Evolutionary conservation across 2,113 vertebrate species (phyloP), one percentile per base, ranked within the genome.

Genomic region (Nycticebus coucang): DNA sequence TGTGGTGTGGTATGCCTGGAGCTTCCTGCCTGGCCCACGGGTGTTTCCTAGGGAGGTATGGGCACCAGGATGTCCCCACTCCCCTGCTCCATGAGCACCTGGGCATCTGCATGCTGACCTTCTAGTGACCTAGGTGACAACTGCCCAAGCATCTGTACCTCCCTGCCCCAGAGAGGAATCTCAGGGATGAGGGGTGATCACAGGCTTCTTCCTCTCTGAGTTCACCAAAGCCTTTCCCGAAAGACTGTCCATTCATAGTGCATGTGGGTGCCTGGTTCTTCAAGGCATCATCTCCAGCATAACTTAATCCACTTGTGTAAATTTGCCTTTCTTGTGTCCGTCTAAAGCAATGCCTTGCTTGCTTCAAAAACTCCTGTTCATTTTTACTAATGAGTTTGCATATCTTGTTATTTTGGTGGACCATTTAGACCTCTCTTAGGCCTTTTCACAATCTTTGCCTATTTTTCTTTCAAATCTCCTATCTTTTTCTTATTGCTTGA

Each of bases 281-380:
- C 10, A 11, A n/a, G 26, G 15, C 13, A 0, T 26, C 7, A 33
- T 2, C 0, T 7, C 59, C 59, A 22, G 11, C 17, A 0, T 11
- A 1, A 4, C 15, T 18, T 33, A 57, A 7, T 6, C 26, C 17
- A 0, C 18, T 1, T 0, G 53, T 35, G 33, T 3, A 24, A 9
- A 55, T 2, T 2, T 4, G 8, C 55, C 71, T 55, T 35, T 33
- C 62, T 79, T 55, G 0, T 13, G 2, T 0, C 6, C 6, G 6
- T 28, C 72, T 19, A 6, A n/a, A 30, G n/a, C 5, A 2, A 0
- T 0, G 10, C 55, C 33, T 85, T 4, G 2, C 33, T 35, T 64
- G 2, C 33, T 35, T 64, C 41, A 19, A 13, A 19, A 18, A 12
- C 14, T 60, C 6, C 62, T 26, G 0, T 14, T 82, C 79, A 62